Conservation (phyloP, 2,113 vertebrate species). For the Corythaeola cristata region DNA sequence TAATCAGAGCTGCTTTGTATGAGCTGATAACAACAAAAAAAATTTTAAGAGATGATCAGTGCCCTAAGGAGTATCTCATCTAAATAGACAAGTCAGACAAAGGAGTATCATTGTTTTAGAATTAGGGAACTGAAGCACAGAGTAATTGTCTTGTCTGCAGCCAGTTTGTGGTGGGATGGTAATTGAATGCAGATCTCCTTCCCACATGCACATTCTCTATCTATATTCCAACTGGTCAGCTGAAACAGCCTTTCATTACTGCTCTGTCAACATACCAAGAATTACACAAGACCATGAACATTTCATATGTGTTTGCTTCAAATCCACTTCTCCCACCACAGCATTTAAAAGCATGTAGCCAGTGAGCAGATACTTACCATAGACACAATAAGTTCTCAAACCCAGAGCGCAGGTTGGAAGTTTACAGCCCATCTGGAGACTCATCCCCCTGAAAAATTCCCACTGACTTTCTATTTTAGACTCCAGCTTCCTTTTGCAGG, state of each 20-base stretch:
- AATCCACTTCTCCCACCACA: constrained; percentile 11
- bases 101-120: constrained; percentile 29
- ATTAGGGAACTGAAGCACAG: constrained; percentile 46
- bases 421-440: background rate
- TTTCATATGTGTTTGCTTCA: background rate
- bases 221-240: constrained; percentile 45
- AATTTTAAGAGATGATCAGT: background rate
- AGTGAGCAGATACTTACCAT: background rate
- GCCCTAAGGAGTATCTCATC: background rate
- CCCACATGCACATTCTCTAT: constrained; percentile 31
- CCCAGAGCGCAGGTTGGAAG: background rate
- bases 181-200: constrained; percentile 54
- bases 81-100: constrained; percentile 4
- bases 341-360: background rate
- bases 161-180: constrained; percentile 3
- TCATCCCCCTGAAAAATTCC: background rate
- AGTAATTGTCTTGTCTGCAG: constrained; percentile 44
- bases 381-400: background rate
- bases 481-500: background rate
- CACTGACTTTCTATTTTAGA: background rate
- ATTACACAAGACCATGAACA: constrained; percentile 30
- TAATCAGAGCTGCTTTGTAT: background rate
- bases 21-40: background rate
- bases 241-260: constrained; percentile 57
- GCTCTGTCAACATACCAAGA: constrained; percentile 51